phyloP scores from a whole-genome alignment of 2,797 vertebrate species.

The Sternarchorhynchus goeldii region DNA sequence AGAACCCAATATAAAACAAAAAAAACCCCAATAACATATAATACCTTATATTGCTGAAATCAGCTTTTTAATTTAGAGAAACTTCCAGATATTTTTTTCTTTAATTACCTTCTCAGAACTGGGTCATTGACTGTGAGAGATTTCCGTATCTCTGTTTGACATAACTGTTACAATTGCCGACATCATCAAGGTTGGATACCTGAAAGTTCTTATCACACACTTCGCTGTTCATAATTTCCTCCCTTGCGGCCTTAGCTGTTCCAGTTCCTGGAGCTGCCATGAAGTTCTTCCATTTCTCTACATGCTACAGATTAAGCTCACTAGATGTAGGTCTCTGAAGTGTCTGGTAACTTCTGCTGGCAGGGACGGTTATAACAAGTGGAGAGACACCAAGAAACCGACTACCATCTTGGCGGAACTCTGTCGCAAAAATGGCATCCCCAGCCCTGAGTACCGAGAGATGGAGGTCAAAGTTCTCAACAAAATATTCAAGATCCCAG shows the following conservation, averaged over 20 bases:
- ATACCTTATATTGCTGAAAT: too few species aligned
- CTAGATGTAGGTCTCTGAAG: constrained; percentile 24
- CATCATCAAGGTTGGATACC: neutral
- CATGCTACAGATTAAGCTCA: constrained; percentile 1
- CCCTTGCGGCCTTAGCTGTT: neutral
- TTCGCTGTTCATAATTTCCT: neutral
- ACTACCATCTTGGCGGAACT: constrained; percentile 83
- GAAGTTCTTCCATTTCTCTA: constrained; percentile 15
- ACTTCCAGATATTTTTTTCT: too few species aligned
- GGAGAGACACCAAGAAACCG: constrained; percentile 88
- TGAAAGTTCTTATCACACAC: too few species aligned
- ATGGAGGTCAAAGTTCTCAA: constrained; percentile 90
- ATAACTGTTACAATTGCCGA: too few species aligned
- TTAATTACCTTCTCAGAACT: too few species aligned
- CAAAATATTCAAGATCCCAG: constrained; percentile 88
- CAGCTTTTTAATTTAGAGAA: too few species aligned
- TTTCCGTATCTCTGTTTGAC: too few species aligned
- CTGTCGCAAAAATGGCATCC: constrained; percentile 83
- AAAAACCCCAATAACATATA: too few species aligned
- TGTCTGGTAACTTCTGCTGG: constrained; percentile 37
- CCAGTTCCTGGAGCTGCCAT: neutral
- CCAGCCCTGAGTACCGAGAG: constrained; percentile 81
- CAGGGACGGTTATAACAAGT: constrained; percentile 87
- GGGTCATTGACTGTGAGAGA: too few species aligned
- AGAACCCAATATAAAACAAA: neutral